These are phyloP conservation scores for Imbricaverruca yamaguchii DNA, from an alignment of 2,888 invertebrate species.

Conservation along the genomic window DNA sequence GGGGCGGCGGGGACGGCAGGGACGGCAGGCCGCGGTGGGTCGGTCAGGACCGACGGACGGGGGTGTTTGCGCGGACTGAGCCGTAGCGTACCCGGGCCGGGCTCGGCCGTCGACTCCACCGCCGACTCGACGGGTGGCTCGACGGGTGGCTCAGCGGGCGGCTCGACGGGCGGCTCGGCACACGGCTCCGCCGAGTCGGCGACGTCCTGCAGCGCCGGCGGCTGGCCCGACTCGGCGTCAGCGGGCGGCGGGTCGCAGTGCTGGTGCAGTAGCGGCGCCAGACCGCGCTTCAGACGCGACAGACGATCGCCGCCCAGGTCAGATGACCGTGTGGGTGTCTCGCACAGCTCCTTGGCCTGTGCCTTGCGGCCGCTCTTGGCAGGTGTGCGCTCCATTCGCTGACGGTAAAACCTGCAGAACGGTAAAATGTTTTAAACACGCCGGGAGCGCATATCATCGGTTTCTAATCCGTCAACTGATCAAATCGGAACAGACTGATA, in stretches of 20 bases:
- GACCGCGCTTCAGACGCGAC: constrained; percentile 12
- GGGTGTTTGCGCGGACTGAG: constrained; percentile 18
- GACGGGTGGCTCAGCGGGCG: too few species aligned
- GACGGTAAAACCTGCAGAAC: neutral
- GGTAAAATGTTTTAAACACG: too few species aligned
- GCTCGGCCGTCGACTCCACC: neutral
- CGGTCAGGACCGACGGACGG: neutral
- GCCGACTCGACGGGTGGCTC: too few species aligned
- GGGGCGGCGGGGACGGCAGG: neutral
- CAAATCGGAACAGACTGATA: too few species aligned
- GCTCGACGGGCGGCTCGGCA: neutral
- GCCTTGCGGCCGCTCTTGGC: neutral
- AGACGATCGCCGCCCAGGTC: constrained; percentile 8
- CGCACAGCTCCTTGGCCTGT: neutral
- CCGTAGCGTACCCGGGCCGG: neutral
- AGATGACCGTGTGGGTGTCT: neutral
- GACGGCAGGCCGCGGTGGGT: neutral
- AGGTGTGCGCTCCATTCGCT: constrained; percentile 8
- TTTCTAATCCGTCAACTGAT: too few species aligned
- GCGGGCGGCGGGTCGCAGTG: neutral
- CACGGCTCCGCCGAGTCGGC: too few species aligned
- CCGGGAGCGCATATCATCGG: too few species aligned
- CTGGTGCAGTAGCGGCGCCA: neutral
- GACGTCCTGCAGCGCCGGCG: too few species aligned
- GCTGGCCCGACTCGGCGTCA: too few species aligned